Conservation (phyloP, 2,888 invertebrate species). For the Drepanosiphum platanoidis region DNA sequence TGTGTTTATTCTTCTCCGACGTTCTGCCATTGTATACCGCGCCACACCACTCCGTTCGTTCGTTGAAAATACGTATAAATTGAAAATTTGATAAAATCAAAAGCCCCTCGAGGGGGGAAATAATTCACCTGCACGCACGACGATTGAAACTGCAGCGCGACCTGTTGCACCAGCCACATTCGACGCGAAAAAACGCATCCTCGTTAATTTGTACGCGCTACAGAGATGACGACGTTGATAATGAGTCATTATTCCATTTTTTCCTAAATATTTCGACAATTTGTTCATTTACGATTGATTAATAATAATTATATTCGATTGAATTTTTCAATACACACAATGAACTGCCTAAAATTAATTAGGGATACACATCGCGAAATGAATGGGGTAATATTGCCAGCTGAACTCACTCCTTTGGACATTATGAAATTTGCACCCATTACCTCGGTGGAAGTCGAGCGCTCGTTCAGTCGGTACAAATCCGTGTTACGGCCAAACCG, state of each 20-base stretch:
- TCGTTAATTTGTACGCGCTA: too few species aligned
- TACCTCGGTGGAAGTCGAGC: constrained; percentile 28
- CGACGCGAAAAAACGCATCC: background rate
- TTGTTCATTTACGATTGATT: too few species aligned
- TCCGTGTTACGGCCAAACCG: constrained; percentile 1
- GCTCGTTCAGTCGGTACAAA: constrained; percentile 18
- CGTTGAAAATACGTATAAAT: background rate
- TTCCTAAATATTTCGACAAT: too few species aligned
- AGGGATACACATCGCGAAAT: too few species aligned
- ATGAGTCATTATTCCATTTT: too few species aligned
- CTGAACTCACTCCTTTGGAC: too few species aligned
- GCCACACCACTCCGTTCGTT: background rate
- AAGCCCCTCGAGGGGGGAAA: background rate
- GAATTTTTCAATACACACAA: too few species aligned
- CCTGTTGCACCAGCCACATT: background rate
- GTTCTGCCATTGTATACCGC: background rate
- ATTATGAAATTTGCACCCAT: too few species aligned
- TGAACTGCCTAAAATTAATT: too few species aligned
- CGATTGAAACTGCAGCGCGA: background rate
- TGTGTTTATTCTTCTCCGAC: background rate
- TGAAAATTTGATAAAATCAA: background rate
- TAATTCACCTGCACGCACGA: background rate
- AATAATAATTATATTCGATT: too few species aligned
- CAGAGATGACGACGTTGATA: too few species aligned
- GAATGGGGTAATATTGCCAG: too few species aligned